These are phyloP conservation scores for Phoebastria nigripes DNA, from an alignment of 2,797 vertebrate species.

Conservation along the genomic window DNA sequence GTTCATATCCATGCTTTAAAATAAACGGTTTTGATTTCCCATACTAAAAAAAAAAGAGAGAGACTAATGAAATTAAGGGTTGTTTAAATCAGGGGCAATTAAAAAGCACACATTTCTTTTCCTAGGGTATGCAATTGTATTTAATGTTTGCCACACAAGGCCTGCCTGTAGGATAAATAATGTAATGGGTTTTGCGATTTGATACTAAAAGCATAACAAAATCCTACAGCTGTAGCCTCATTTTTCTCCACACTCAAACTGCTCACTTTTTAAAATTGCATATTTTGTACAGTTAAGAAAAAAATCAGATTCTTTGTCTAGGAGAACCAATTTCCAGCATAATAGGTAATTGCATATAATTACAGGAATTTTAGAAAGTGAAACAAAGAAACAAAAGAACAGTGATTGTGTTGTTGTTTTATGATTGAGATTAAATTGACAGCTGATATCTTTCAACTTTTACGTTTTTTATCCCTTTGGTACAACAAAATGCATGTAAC, in stretches of 20 bases:
- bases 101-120: constrained; percentile 70
- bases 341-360: constrained; percentile 68
- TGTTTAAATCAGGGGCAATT: constrained; percentile 71
- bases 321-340: constrained; percentile 53
- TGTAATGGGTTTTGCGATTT: constrained; percentile 77
- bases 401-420: not conserved
- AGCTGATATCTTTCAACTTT: constrained; percentile 21
- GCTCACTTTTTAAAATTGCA: constrained; percentile 59
- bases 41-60: not conserved
- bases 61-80: constrained; percentile 70
- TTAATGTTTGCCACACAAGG: constrained; percentile 63
- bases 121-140: constrained; percentile 61
- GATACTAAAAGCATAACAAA: constrained; percentile 76
- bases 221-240: constrained; percentile 72
- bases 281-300: constrained; percentile 59
- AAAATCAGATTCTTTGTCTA: constrained; percentile 59
- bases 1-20: constrained; percentile 26
- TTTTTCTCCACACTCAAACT: constrained; percentile 69
- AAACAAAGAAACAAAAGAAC: constrained; percentile 42
- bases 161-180: constrained; percentile 78
- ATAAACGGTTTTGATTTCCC: constrained; percentile 40
- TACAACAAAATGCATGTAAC: not conserved
- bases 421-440: constrained; percentile 17
- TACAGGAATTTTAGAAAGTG: constrained; percentile 61
- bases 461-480: not conserved